Conservation (phyloP, 2,888 invertebrate genomes). For the Chloromyia formosa region DNA sequence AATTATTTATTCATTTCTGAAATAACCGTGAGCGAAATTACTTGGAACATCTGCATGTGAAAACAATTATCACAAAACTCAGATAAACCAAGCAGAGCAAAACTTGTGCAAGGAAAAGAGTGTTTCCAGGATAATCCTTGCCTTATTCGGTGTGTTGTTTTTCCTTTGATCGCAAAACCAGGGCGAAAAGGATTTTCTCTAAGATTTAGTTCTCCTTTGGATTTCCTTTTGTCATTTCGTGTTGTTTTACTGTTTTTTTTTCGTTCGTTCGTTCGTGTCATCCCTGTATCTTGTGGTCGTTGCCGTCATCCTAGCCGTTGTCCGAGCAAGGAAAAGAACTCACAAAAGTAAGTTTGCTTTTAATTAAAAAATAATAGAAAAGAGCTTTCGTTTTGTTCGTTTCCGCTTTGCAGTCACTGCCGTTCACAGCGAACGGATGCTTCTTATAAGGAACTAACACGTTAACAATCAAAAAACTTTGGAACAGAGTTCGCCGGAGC, state of each 20-base stretch:
- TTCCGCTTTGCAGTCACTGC: background rate
- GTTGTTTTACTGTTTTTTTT: too few relatives aligned
- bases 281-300: background rate
- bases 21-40: too few relatives aligned
- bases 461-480: background rate
- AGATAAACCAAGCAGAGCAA: background rate
- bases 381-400: slow-evolving; percentile 9
- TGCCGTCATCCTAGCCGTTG: background rate
- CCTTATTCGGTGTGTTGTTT: slow-evolving; percentile 19
- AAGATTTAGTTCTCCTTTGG: slow-evolving; percentile 4
- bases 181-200: slow-evolving; percentile 39
- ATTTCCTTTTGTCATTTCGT: slow-evolving; percentile 10
- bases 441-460: too few relatives aligned
- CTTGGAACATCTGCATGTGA: too few relatives aligned
- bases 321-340: background rate
- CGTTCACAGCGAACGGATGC: too few relatives aligned
- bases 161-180: slow-evolving; percentile 18
- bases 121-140: background rate
- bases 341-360: slow-evolving; percentile 41
- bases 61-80: too few relatives aligned
- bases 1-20: too few relatives aligned
- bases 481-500: background rate
- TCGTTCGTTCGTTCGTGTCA: background rate
- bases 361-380: slow-evolving; percentile 41
- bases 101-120: background rate